Percentiles rank a stretch among this genome's conserved stretches.
phyloP scores from a whole-genome alignment of 2,113 vertebrate genomes.

The Pomatorhinus ruficollis region DNA sequence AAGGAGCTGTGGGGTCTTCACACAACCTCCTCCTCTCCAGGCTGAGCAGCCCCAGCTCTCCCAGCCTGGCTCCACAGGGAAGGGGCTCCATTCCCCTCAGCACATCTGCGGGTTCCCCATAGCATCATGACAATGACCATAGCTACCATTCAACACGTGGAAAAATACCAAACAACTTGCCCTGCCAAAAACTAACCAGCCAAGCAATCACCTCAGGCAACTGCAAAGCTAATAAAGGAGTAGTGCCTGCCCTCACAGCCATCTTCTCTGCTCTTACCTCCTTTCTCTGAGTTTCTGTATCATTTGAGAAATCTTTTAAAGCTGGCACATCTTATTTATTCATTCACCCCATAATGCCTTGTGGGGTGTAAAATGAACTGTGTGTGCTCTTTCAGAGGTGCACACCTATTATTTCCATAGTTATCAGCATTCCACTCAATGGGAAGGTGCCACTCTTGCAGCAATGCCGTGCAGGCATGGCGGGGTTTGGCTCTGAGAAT shows the following conservation, averaged over 20 bases:
- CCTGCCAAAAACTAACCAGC: not conserved
- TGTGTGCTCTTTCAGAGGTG: not conserved
- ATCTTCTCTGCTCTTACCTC: not conserved
- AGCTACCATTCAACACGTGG: not conserved
- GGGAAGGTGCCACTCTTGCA: not conserved
- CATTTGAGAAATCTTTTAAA: not conserved
- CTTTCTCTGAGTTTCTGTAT: not conserved
- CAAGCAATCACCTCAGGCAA: not conserved
- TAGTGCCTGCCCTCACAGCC: not conserved
- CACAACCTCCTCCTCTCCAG: not conserved
- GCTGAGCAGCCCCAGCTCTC: not conserved
- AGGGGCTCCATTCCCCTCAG: not conserved
- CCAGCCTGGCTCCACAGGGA: not conserved
- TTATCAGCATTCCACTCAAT: not conserved
- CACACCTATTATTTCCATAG: not conserved
- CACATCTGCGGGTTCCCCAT: fast-evolving
- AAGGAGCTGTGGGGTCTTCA: not conserved
- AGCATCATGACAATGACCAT: not conserved
- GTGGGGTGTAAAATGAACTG: not conserved
- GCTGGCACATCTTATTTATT: not conserved
- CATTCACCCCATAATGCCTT: not conserved
- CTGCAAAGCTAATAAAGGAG: not conserved
- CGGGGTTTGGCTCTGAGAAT: not conserved
- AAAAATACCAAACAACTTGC: not conserved
- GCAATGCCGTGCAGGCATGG: not conserved